Evolutionary conservation across 2,888 invertebrate species (phyloP).

Genomic region (Polia nebulosa): DNA sequence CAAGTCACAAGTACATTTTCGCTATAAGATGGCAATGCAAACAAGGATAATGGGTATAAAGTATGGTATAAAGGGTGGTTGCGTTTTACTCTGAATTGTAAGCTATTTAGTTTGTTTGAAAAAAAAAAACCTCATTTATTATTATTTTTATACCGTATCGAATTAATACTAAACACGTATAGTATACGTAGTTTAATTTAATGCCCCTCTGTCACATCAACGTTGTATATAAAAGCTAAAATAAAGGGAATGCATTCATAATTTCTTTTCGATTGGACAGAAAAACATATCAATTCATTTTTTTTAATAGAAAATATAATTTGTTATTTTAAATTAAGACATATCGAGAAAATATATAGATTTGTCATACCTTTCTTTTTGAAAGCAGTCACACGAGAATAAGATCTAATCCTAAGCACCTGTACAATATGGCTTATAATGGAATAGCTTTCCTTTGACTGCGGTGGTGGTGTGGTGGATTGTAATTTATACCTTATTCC

Average conservation of each 20-base stretch:
- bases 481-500: background rate
- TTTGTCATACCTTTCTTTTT: slow-evolving; percentile 2
- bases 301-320: slow-evolving; percentile 21
- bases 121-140: too few species aligned
- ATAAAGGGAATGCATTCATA: slow-evolving; percentile 57
- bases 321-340: slow-evolving; percentile 20
- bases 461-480: background rate
- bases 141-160: too few species aligned
- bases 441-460: too few species aligned
- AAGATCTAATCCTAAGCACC: slow-evolving; percentile 15
- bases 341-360: slow-evolving; percentile 3
- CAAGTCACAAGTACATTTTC: too few species aligned
- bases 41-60: too few species aligned
- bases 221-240: slow-evolving; percentile 40
- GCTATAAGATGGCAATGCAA: too few species aligned
- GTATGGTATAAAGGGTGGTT: too few species aligned
- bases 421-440: slow-evolving; percentile 8
- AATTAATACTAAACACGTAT: too few species aligned
- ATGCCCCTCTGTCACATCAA: too few species aligned
- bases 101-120: too few species aligned
- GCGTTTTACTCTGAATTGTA: too few species aligned
- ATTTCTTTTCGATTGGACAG: slow-evolving; percentile 54
- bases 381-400: slow-evolving; percentile 15
- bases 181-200: too few species aligned
- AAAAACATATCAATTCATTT: slow-evolving; percentile 12